Evolutionary conservation across 1,140 invertebrate species (phyloP), one percentile per base, ranked within the genome.

Genomic region (Listronotus oregonensis): DNA sequence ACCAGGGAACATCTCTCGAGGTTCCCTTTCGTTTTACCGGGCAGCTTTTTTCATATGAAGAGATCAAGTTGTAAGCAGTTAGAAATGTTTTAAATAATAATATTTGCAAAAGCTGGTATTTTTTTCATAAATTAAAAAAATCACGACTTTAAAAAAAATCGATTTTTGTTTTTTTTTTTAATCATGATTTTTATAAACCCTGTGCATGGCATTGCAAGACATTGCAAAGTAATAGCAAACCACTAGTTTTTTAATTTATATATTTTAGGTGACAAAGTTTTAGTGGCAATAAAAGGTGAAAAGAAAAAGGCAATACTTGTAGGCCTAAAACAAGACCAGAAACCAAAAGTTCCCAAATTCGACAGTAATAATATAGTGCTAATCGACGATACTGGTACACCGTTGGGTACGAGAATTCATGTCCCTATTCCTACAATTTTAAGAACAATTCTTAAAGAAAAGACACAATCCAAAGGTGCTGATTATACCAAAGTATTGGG

Each of bases 301-400:
- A 99, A 96, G 85, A 96, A 95, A 76, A 96, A 96, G 80, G 97
- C 90, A 3, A 93, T 96, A 64, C 83, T 99, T 49, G 96, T 99
- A 18, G 97, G 97, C 0, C 81, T 94, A 1, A 95, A 95, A 76
- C 89, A 94, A 75, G 87, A 86, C 58, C 93, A 97, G 76, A 85
- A 86, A 59, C 77, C 89, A 5, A 90, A 93, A 78, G 83, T 96
- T 37, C 97, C 97, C 0, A 91, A 90, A 75, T 97, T 94, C 81
- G 97, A 99, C 79, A 94, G 89, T 68, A 99, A 99, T 77, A 99
- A 99, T 81, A 78, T 99, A 63, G 96, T 99, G 0, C 80, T 99
- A 0, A 91, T 99, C 54, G 96, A 99, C 75, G 95, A 99, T 72
- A 93, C 89, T 80, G 96, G 95, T 69, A 91, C 86, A 18, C 96